Base-by-base conservation (phyloP, 2,113 vertebrate genomes). In the Sprattus sprattus region DNA sequence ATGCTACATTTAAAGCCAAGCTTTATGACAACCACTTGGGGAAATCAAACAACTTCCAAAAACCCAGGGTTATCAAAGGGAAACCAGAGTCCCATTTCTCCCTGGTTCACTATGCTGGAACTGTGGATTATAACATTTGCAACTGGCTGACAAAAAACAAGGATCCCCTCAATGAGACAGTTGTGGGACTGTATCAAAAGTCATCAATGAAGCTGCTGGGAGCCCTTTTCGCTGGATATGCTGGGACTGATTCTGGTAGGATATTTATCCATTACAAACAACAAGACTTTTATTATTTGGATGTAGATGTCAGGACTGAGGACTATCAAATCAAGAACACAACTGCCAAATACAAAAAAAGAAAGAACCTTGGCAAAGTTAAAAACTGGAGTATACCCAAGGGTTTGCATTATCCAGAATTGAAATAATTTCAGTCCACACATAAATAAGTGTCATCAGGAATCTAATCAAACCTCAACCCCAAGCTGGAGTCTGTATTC, bases 141-240 rank as follows among this genome's bases (percentile, higher is more conserved):
- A 93, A 93, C 84, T 95, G 94, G 94, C 87, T 95, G 57, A 85
- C 91, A 83, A 95, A 95, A 85, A 95, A 95, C 90, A 95, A 95
- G 80, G 94, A 95, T 84, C 94, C 94, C 0, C 91, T 95, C 64
- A 95, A 95, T 0, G 94, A 95, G 88, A 94, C 94, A 0, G 94
- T 94, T 45, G 94, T 95, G 80, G 93, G 89, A 64, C 82, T 95
- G 32, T 95, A 93, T 84, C 93, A 95, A 85, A 95, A 96, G 91
- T 96, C 95, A 47, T 94, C 88, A 22, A 91, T 96, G 83, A 96
- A 95, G 81, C 86, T 96, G 57, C 86, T 96, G 88, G 28, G 83
- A 7, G 47, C 84, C 0, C 91, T 96, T 3, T 96, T 96, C 89
- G 91, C 90, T 39, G 91, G 93, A 4, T 96, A 96, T 75, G 89